Evolutionary conservation across 2,888 invertebrate genomes (phyloP), one percentile per base, ranked within the genome.

Genomic region (Sminthurinus aureus): DNA sequence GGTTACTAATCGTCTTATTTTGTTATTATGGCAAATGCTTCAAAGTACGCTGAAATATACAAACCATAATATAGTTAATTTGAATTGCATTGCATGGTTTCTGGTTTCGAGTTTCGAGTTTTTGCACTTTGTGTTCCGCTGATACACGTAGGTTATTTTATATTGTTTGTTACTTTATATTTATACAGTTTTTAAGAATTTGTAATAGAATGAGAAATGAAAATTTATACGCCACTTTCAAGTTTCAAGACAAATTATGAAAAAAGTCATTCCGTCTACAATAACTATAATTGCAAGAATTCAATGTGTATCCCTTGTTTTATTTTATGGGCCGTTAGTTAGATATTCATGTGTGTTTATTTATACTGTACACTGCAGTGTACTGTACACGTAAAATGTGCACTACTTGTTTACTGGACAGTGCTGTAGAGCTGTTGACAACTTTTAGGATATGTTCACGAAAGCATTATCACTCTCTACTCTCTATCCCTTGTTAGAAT

Each of bases 371-470:
- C 22, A 69, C 69, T 13, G 13, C 20, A 15, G 73, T 38, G 18
- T 18, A 73, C 18, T 12, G 58, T 77, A 22, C 38, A 20, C 66
- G 26, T 66, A 38, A 9, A 58, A 75, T 75, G 15, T 78, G 78
- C 22, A 26, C 78, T 18, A 78, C 24, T 66, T 78, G 64, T 66
- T 64, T 78, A 66, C 66, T 66, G 38, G 80, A 80, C 71, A 80
- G 73, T 80, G 80, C n/a, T n/a, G 52, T 80, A 22, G 26, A 80
- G 73, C 52, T 79, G 79, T 79, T 22, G 38, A 15, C 64, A 18
- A 18, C 64, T 12, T 8, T 22, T 18, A 18, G 67, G 3, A 22
- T n/a, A 20, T 0, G 22, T 69, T 4, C 67, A 4, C 67, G 22
- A 69, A 20, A 38, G 13, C 0, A 20, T 69, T 20, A 20, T 18